phyloP scores from a whole-genome alignment of 2,113 vertebrate species.

The Paratilapia polleni region DNA sequence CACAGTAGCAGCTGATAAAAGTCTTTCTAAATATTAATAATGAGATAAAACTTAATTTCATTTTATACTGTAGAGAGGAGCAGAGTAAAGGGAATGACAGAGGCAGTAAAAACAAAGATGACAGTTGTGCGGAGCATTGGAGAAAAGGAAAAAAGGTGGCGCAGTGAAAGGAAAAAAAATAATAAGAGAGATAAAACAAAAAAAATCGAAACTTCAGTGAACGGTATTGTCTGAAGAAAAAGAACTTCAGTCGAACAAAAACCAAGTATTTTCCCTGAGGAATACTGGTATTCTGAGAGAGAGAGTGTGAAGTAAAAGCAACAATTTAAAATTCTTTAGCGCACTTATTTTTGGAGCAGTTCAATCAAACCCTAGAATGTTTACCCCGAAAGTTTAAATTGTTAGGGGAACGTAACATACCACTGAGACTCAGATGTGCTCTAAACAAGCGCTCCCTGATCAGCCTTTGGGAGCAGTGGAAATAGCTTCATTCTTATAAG shows the following conservation, averaged over 20 bases:
- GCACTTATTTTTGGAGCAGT: constrained; percentile 44
- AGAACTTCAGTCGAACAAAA: constrained; percentile 30
- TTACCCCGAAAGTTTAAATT: constrained; percentile 38
- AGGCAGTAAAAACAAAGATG: constrained; percentile 26
- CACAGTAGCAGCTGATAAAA: not conserved
- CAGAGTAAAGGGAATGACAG: not conserved
- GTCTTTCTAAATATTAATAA: not conserved
- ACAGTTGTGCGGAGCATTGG: constrained; percentile 5
- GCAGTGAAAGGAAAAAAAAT: constrained; percentile 6
- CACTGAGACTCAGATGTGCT: constrained; percentile 19
- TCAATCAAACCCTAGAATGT: constrained; percentile 43
- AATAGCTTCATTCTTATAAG: not conserved
- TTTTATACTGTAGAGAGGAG: not conserved
- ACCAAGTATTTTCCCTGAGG: constrained; percentile 2
- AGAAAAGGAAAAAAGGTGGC: not conserved
- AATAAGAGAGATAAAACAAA: constrained; percentile 22
- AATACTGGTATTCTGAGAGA: not conserved
- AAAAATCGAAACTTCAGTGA: constrained; percentile 24
- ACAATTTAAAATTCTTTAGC: constrained; percentile 29
- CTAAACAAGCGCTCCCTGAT: constrained; percentile 20
- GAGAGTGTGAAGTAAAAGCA: constrained; percentile 12
- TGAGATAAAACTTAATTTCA: constrained; percentile 2
- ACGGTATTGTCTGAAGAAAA: not conserved
- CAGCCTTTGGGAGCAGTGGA: constrained; percentile 2
- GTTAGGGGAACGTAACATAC: constrained; percentile 19